Conservation (phyloP, 2,888 invertebrate species). For the Tenthredo livida region DNA sequence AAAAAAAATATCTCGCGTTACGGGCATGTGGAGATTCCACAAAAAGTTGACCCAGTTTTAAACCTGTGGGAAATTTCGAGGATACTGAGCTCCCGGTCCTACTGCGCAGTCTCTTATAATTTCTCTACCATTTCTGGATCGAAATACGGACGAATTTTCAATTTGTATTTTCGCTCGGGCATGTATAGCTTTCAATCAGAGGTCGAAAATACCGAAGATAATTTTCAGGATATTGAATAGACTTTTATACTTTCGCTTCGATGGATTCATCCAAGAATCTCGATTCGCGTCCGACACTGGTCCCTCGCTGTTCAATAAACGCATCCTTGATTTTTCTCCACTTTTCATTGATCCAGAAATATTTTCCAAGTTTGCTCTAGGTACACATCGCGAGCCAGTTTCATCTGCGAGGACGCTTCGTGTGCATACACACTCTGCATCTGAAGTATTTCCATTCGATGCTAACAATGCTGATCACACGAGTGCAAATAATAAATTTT, state of each 20-base stretch:
- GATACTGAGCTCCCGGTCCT: not conserved
- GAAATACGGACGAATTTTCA: slow-evolving; percentile 13
- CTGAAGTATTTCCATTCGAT: not conserved
- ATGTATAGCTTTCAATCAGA: not conserved
- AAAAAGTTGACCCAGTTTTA: slow-evolving; percentile 48
- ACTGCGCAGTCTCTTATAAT: not conserved
- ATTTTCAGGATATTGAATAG: slow-evolving; percentile 1
- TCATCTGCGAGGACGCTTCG: not conserved
- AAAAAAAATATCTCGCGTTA: slow-evolving; percentile 21
- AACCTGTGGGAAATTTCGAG: slow-evolving; percentile 9
- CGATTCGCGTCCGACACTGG: not conserved
- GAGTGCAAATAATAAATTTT: not conserved
- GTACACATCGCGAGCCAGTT: slow-evolving; percentile 11
- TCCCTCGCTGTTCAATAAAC: not conserved
- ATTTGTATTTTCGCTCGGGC: not conserved
- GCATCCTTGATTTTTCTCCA: slow-evolving; percentile 8
- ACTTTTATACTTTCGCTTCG: not conserved
- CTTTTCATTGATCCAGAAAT: slow-evolving; percentile 5
- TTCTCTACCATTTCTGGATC: not conserved
- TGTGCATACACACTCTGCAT: not conserved
- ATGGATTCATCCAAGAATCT: not conserved
- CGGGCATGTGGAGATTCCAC: slow-evolving; percentile 29
- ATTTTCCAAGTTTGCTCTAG: slow-evolving; percentile 25
- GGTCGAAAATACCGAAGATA: not conserved
- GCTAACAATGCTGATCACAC: not conserved